phyloP scores from a whole-genome alignment of 2,888 invertebrate species.

The Leptothorax acervorum region DNA sequence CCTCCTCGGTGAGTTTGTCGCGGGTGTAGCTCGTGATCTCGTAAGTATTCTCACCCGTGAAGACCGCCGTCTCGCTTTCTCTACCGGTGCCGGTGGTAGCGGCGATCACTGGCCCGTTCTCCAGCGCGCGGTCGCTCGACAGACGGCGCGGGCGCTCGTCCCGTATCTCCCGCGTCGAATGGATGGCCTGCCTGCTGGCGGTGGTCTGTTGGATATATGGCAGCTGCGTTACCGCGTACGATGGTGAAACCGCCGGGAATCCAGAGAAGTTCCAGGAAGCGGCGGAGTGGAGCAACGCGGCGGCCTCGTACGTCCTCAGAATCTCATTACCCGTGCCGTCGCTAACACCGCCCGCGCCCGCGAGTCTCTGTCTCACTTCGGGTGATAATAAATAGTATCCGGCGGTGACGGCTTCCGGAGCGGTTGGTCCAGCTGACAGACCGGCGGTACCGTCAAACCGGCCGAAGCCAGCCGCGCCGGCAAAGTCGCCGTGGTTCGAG shows the following conservation, averaged over 20 bases:
- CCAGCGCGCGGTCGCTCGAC: conserved; percentile 52
- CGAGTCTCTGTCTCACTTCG: conserved; percentile 79
- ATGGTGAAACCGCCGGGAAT: conserved; percentile 75
- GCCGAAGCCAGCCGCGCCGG: conserved; percentile 83
- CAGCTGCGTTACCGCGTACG: conserved; percentile 74
- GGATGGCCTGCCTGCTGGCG: conserved; percentile 55
- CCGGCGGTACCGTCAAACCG: conserved; percentile 55
- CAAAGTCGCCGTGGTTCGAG: conserved; percentile 75
- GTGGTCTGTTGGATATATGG: conserved; percentile 74
- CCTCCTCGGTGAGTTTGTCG: conserved; percentile 69
- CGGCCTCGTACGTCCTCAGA: conserved; percentile 80
- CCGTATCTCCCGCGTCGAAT: conserved; percentile 53
- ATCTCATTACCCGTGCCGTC: conserved; percentile 73
- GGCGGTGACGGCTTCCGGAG: conserved; percentile 83
- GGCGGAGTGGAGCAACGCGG: conserved; percentile 76
- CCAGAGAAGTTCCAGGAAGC: conserved; percentile 81
- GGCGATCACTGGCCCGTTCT: conserved; percentile 55
- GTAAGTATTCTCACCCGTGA: conserved; percentile 59
- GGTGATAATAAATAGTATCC: conserved; percentile 84
- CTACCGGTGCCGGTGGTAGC: conserved; percentile 44
- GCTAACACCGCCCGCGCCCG: conserved; percentile 69
- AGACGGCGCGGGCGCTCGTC: conserved; percentile 7
- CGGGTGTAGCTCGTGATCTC: conserved; percentile 60
- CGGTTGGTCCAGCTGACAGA: conserved; percentile 77
- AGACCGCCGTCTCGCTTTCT: conserved; percentile 57